Conservation (phyloP, 30 jellyfish, hydroid and myxozoan species). For the Turritopsis rubra region DNA sequence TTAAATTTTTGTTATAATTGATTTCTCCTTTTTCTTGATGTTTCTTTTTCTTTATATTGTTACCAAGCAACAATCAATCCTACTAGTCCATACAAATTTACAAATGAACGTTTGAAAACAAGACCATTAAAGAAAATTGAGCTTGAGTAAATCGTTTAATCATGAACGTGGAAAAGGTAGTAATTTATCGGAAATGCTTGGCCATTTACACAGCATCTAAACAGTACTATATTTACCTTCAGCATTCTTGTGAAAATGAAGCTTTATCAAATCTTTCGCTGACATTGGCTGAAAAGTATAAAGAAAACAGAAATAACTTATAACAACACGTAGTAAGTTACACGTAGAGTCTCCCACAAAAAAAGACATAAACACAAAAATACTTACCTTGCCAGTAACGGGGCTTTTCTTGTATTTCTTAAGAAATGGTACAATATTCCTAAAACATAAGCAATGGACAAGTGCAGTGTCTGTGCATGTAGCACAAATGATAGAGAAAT, state of each 20-base stretch:
- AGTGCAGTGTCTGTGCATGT: background rate
- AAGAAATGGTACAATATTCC: conserved; percentile 82
- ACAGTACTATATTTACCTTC: conserved; percentile 35
- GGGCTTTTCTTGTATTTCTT: conserved; percentile 86
- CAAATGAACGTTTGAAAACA: too few species aligned
- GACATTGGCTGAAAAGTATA: conserved; percentile 38
- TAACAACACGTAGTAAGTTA: background rate
- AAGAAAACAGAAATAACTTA: background rate
- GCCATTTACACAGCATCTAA: too few species aligned
- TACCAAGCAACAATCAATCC: background rate
- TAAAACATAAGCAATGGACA: too few species aligned
- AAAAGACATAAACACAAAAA: background rate
- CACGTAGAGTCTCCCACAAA: background rate
- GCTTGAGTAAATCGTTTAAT: too few species aligned
- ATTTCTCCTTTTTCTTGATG: too few species aligned
- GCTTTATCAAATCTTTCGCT: conserved; percentile 80
- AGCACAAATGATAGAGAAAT: background rate
- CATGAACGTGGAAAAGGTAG: too few species aligned
- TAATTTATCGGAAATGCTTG: too few species aligned
- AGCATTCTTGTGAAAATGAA: conserved; percentile 69
- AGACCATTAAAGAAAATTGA: too few species aligned
- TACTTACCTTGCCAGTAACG: conserved; percentile 80
- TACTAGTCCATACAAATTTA: background rate
- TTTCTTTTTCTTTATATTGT: too few species aligned
- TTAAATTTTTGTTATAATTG: too few species aligned